phyloP scores from a whole-genome alignment of 2,888 invertebrate genomes.

The Drosophila borealis region DNA sequence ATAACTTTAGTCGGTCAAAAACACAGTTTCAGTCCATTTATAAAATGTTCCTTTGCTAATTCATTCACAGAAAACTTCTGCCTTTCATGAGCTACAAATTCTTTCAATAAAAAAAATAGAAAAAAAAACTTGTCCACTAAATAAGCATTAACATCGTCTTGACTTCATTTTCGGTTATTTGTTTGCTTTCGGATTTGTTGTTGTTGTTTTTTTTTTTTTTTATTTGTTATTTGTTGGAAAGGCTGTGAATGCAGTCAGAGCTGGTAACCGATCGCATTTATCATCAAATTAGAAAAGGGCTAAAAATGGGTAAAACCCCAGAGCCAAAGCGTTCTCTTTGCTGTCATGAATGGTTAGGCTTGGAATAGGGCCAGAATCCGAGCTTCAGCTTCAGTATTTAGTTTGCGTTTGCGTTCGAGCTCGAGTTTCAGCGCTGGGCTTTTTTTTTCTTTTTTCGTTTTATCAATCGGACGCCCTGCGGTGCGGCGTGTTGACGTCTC shows the following conservation, averaged over 20 bases:
- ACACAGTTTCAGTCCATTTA: slow-evolving; percentile 8
- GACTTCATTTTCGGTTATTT: slow-evolving; percentile 45
- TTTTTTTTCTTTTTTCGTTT: slow-evolving; percentile 28
- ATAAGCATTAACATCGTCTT: slow-evolving; percentile 72
- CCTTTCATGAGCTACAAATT: slow-evolving; percentile 6
- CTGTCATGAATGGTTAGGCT: slow-evolving; percentile 41
- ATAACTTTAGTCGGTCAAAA: background rate
- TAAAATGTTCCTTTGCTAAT: slow-evolving; percentile 22
- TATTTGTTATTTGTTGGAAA: slow-evolving; percentile 20
- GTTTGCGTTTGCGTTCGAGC: background rate
- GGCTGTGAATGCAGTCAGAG: slow-evolving; percentile 49
- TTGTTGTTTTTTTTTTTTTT: slow-evolving; percentile 23
- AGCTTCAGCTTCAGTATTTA: slow-evolving; percentile 5
- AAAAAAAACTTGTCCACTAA: slow-evolving; percentile 65
- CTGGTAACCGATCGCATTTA: slow-evolving; percentile 71
- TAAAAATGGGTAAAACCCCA: background rate
- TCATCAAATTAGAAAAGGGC: slow-evolving; percentile 37
- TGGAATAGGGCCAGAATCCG: slow-evolving; percentile 3
- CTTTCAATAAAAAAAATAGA: background rate
- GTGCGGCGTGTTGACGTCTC: slow-evolving; percentile 77
- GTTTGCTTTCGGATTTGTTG: slow-evolving; percentile 16
- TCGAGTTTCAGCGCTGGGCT: slow-evolving; percentile 4
- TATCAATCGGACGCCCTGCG: slow-evolving; percentile 76
- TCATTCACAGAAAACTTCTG: slow-evolving; percentile 42
- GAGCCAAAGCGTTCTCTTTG: slow-evolving; percentile 3